Conservation (phyloP, 2,888 invertebrate species). For the Sesia apiformis region DNA sequence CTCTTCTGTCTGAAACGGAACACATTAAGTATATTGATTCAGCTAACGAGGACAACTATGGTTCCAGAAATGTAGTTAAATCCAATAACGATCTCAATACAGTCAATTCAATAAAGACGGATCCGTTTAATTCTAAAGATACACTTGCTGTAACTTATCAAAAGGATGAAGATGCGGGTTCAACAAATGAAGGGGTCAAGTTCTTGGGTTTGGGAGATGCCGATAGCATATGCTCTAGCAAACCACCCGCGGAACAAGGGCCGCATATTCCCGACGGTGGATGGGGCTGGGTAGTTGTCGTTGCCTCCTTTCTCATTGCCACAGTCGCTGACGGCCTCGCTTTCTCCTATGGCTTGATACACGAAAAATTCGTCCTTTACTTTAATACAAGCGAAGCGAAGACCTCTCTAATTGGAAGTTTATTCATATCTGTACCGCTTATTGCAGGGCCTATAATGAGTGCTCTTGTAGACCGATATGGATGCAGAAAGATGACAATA, state of each 20-base stretch:
- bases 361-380: constrained; percentile 83
- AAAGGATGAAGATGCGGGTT: constrained; percentile 55
- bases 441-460: constrained; percentile 89
- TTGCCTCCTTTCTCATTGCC: constrained; percentile 88
- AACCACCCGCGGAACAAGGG: constrained; percentile 42
- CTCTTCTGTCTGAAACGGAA: constrained; percentile 43
- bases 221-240: constrained; percentile 64
- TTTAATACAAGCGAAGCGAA: constrained; percentile 86
- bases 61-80: constrained; percentile 29
- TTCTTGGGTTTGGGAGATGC: constrained; percentile 67
- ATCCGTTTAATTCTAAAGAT: constrained; percentile 26
- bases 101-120: constrained; percentile 54
- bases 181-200: constrained; percentile 66
- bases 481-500: constrained; percentile 85
- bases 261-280: constrained; percentile 88
- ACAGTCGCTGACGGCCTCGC: constrained; percentile 94
- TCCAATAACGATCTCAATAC: constrained; percentile 49
- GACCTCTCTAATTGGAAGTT: constrained; percentile 90
- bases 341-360: constrained; percentile 93
- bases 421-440: constrained; percentile 92
- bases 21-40: constrained; percentile 53
- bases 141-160: constrained; percentile 43
- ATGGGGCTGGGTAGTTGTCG: constrained; percentile 94
- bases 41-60: constrained; percentile 37
- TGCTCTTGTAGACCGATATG: constrained; percentile 88